These are phyloP conservation scores for Cherax quadricarinatus DNA, from an alignment of 1,140 invertebrate species.

Conservation along the genomic window DNA sequence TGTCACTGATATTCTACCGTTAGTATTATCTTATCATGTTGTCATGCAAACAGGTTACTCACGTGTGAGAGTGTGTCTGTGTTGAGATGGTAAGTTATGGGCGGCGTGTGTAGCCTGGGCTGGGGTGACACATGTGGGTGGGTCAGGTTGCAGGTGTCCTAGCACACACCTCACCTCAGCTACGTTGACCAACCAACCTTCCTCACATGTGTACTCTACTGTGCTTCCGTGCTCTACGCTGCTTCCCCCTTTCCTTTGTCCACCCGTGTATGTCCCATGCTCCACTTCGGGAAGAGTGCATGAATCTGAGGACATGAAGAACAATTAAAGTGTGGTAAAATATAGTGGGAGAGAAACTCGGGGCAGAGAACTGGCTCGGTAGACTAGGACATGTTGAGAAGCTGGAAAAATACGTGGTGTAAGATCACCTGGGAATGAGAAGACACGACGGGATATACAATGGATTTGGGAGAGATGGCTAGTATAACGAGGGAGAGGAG, in stretches of 20 bases:
- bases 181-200: conserved; percentile 48
- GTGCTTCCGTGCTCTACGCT: conserved; percentile 14
- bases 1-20: not conserved
- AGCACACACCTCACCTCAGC: conserved; percentile 33
- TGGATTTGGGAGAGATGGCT: too few relatives aligned
- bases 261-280: conserved; percentile 28
- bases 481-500: too few relatives aligned
- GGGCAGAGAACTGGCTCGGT: not conserved
- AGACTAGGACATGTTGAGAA: too few relatives aligned
- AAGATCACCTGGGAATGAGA: too few relatives aligned
- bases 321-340: too few relatives aligned
- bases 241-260: not conserved
- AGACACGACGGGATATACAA: too few relatives aligned
- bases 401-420: too few relatives aligned
- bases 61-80: not conserved
- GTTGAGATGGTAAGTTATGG: not conserved
- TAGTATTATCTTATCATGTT: too few relatives aligned
- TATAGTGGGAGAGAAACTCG: too few relatives aligned
- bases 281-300: conserved; percentile 36
- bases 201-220: conserved; percentile 44
- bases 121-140: conserved; percentile 49
- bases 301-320: conserved; percentile 15
- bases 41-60: not conserved
- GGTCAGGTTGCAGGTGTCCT: conserved; percentile 31
- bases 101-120: conserved; percentile 48